A percentile compares a stretch with the other conserved stretches of the same genome.
These are phyloP conservation scores for Nanorana parkeri DNA, from an alignment of 2,113 vertebrate genomes.

Conservation along the genomic window DNA sequence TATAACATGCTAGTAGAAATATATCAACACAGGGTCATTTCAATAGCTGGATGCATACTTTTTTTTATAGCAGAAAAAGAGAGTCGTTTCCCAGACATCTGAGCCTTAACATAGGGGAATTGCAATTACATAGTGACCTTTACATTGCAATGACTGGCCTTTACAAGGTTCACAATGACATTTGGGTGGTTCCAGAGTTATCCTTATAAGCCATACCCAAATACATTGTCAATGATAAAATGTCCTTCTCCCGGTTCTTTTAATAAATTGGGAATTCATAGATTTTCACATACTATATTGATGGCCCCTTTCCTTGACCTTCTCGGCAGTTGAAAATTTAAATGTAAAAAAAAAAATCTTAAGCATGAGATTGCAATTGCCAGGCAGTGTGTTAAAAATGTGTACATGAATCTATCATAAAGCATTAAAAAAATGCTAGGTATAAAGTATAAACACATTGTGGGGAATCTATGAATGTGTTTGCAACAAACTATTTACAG, in stretches of 20 bases:
- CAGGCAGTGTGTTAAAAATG: no score
- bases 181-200: constrained; percentile 27
- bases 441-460: no score
- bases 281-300: constrained; percentile 25
- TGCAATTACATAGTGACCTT: constrained; percentile 51
- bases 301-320: neutral
- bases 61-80: neutral
- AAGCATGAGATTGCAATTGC: no score
- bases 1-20: no score
- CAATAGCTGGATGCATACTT: constrained; percentile 8
- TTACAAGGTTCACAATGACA: constrained; percentile 31
- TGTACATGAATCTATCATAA: no score
- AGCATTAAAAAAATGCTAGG: no score
- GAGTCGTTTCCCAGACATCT: neutral
- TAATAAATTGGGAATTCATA: constrained; percentile 20
- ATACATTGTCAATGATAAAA: neutral
- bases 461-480: no score
- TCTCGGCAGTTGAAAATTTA: no score
- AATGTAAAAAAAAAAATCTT: no score
- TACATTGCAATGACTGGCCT: constrained; percentile 29
- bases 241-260: neutral
- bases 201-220: constrained; percentile 37
- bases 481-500: no score
- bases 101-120: constrained; percentile 38
- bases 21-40: neutral